Conservation (phyloP, 2,113 vertebrate genomes). For the Thomomys bottae region DNA sequence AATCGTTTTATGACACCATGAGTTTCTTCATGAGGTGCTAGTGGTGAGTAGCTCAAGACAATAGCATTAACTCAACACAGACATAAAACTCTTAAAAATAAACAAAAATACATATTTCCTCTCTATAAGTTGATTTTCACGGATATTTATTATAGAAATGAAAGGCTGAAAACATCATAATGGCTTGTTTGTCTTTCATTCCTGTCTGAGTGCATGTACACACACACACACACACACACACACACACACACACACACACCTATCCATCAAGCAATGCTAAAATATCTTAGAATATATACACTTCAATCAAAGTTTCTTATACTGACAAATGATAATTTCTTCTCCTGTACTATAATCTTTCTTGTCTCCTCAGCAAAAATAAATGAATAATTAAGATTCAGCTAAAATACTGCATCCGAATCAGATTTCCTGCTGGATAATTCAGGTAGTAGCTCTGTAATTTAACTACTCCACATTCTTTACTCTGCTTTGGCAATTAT, state of each 20-base stretch:
- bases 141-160: not conserved
- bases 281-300: too few species aligned
- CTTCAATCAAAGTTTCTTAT: not conserved
- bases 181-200: not conserved
- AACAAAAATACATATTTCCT: not conserved
- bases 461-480: not conserved
- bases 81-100: not conserved
- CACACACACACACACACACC: too few species aligned
- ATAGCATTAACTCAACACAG: not conserved
- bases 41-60: not conserved
- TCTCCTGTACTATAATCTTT: not conserved
- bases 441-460: not conserved
- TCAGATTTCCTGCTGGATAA: not conserved
- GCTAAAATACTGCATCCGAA: not conserved
- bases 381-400: not conserved
- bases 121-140: not conserved
- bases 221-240: too few species aligned
- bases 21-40: too few species aligned
- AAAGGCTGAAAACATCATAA: not conserved
- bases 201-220: too few species aligned
- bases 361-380: not conserved
- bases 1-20: not conserved
- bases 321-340: not conserved
- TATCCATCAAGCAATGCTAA: too few species aligned
- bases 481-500: not conserved